A percentile compares a stretch with the other conserved stretches of the same genome.
Evolutionary conservation across 2,888 invertebrate genomes (phyloP).

Genomic region (Griposia aprilina): DNA sequence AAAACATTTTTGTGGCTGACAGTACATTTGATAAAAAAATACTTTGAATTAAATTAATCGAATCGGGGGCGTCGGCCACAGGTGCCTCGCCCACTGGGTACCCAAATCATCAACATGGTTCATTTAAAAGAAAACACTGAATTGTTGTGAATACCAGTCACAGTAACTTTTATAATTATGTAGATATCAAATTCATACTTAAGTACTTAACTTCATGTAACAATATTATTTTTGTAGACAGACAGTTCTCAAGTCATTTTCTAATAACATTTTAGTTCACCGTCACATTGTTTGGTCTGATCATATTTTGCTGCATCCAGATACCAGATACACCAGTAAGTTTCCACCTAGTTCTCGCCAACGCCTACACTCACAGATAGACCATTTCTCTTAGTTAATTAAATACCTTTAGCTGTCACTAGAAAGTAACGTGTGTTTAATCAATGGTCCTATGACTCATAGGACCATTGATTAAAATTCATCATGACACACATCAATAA

Average conservation of each 20-base stretch:
- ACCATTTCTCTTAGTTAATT: conserved; percentile 23
- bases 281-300: background rate
- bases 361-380: background rate
- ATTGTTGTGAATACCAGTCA: background rate
- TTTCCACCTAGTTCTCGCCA: background rate
- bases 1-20: too few species aligned
- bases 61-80: too few species aligned
- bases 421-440: conserved; percentile 34
- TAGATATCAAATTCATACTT: background rate
- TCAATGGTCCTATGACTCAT: too few species aligned
- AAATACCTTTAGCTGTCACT: background rate
- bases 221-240: background rate
- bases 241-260: background rate
- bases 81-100: too few species aligned
- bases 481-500: conserved; percentile 18
- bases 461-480: conserved; percentile 7
- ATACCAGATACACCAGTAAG: background rate
- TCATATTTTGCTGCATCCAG: background rate
- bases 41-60: too few species aligned
- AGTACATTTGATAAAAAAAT: too few species aligned
- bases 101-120: background rate
- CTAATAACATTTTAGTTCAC: conserved; percentile 1
- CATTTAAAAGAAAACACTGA: background rate
- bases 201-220: background rate
- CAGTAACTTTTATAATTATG: conserved; percentile 8